Base-by-base conservation (phyloP, 2,797 vertebrate genomes). In the Chanos chanos region DNA sequence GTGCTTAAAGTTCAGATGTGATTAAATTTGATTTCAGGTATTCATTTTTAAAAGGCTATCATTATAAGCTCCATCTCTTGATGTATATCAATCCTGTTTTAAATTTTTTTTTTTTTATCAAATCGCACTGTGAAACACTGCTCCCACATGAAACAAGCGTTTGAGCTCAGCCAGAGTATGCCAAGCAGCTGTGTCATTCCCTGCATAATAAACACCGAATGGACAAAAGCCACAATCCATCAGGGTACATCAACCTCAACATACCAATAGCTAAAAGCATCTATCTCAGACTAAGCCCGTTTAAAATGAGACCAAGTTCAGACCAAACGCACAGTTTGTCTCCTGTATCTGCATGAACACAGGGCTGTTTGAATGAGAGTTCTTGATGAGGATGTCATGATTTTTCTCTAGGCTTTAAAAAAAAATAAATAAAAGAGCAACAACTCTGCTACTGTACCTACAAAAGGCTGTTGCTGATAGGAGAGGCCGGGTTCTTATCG, bases 141-240 rank as follows among this genome's bases (percentile, higher is more conserved):
- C 56, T 56, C 37, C 13, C 30, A 55, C 37, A 36, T 21, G 24
- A 28, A 49, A 31, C 12, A 57, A 30, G 16, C 24, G 49, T 56
- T 10, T 5, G 9, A 37, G 37, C 54, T 56, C 16, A 19, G 55
- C 51, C 36, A 34, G n/a, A 21, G 27, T 18, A 30, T 30, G 28
- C 21, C 30, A 28, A 37, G 3, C 24, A 41, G 31, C 28, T 33
- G 45, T 21, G 24, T 18, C 18, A 36, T 19, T 4, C 47, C 30
- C 25, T 30, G 47, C 57, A 68, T 39, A 43, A 56, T 36, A 56
- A 56, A 31, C 16, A 44, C 47, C 0, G 12, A 19, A 51, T 36
- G 6, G 28, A 30, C 12, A 41, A 47, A 49, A 22, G 44, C 31
- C 56, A 4, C 44, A 24, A 41, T 13, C 18, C 13, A 18, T 54